Conservation (phyloP, 1,140 invertebrate genomes). For the Paraescarpia echinospica region DNA sequence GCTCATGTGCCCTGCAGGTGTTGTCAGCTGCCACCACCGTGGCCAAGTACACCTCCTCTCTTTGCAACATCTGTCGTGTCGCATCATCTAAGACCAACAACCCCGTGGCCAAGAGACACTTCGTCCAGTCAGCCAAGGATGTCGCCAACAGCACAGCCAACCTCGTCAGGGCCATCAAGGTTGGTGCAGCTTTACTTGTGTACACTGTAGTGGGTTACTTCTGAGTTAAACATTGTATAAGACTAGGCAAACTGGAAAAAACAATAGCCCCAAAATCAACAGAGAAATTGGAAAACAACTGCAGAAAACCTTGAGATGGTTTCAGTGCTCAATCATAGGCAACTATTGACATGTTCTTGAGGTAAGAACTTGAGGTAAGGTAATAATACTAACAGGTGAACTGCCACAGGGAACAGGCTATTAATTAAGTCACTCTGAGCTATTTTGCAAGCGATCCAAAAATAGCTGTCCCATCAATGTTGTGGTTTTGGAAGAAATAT, state of each 20-base stretch:
- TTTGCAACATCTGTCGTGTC: constrained; percentile 91
- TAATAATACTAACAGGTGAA: too few relatives aligned
- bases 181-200: constrained; percentile 26
- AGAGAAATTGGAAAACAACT: too few relatives aligned
- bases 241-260: not conserved
- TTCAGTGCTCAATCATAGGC: too few relatives aligned
- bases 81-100: constrained; percentile 91
- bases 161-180: constrained; percentile 93
- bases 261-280: too few relatives aligned
- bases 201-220: not conserved
- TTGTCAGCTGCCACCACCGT: constrained; percentile 89
- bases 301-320: too few relatives aligned
- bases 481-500: too few relatives aligned
- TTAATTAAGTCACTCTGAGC: too few relatives aligned
- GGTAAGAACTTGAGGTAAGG: too few relatives aligned
- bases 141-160: constrained; percentile 94
- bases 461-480: too few relatives aligned
- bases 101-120: constrained; percentile 91
- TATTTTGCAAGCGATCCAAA: too few relatives aligned
- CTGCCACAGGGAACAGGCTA: too few relatives aligned
- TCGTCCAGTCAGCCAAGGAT: constrained; percentile 96
- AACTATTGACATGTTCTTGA: too few relatives aligned
- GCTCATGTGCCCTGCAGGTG: constrained; percentile 62
- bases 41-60: constrained; percentile 92
- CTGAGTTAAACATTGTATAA: constrained; percentile 25